A percentile compares a stretch with the other conserved stretches of the same genome.
Evolutionary conservation across 1,140 invertebrate species (phyloP).

Genomic region (Lordiphosa stackelbergi): DNA sequence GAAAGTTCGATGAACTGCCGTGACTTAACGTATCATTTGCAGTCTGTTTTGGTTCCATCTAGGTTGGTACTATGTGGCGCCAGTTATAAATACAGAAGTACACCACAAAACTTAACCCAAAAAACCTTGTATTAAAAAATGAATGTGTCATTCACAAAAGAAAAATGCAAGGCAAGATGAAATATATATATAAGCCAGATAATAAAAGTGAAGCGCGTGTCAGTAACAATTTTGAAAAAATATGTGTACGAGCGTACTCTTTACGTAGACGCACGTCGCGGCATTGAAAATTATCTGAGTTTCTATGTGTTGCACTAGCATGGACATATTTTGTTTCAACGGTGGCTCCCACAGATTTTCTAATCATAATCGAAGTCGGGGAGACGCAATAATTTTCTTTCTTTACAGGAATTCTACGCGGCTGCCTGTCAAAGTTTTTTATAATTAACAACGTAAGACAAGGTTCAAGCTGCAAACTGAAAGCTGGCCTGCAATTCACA

Average conservation of each 20-base stretch:
- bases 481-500: constrained; percentile 48
- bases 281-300: background rate
- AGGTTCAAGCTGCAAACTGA: constrained; percentile 35
- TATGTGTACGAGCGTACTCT: background rate
- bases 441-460: constrained; percentile 63
- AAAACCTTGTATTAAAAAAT: background rate
- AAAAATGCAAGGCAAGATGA: background rate
- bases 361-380: constrained; percentile 35
- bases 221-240: background rate
- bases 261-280: constrained; percentile 1
- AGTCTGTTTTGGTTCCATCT: constrained; percentile 2
- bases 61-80: background rate
- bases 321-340: background rate
- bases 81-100: background rate
- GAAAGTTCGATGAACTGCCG: too few species aligned
- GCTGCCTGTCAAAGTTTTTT: constrained; percentile 27
- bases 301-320: background rate
- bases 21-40: too few species aligned
- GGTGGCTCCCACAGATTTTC: constrained; percentile 26
- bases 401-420: constrained; percentile 46
- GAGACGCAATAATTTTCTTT: constrained; percentile 41
- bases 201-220: constrained; percentile 11
- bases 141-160: constrained; percentile 10
- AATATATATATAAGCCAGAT: constrained; percentile 1
- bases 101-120: background rate